Evolutionary conservation across 1,140 invertebrate genomes (phyloP), one percentile per base, ranked within the genome.

Genomic region (Listronotus bonariensis): DNA sequence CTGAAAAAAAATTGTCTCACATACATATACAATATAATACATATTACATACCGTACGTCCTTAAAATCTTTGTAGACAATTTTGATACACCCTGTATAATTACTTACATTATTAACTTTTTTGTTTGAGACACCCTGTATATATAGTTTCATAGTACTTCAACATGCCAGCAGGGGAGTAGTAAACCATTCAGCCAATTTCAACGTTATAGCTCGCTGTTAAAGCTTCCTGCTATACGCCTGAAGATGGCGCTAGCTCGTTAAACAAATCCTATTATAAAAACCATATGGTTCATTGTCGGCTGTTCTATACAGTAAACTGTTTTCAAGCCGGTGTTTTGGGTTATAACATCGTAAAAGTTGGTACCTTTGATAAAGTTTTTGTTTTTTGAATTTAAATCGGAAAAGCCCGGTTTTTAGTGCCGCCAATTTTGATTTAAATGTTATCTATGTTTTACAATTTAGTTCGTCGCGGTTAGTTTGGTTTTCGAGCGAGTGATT

Each of bases 281-380:
- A 20, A 38, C 17, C 38, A 52, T 41, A 42, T 59, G 45, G 46
- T 53, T 58, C 31, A 15, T 26, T 6, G 34, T 40, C 32, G 18
- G 18, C 12, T 18, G 36, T 51, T 12, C 6, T 49, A 31, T 61
- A 63, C 54, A 63, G 59, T 61, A 56, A 67, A 56, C 53, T 62
- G 59, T 56, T 67, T 57, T 54, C 34, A 1, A 48, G 51, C 57
- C 40, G 54, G 55, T 60, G 38, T 54, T 53, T 60, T 32, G 57
- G 40, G 53, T 57, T 57, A 51, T 36, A 43, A 51, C 14, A 49
- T 32, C 51, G 31, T 38, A 49, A 36, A 67, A 46, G 56, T 61
- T 60, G 65, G 49, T 36, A 65, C 40, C 43, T 67, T 61, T 60
- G 49, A 46, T 8, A 54, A n/a, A 53, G 7, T 52, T 46, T 40